Evolutionary conservation across 2,888 invertebrate species (phyloP).

Genomic region (Hydriomena furcata): DNA sequence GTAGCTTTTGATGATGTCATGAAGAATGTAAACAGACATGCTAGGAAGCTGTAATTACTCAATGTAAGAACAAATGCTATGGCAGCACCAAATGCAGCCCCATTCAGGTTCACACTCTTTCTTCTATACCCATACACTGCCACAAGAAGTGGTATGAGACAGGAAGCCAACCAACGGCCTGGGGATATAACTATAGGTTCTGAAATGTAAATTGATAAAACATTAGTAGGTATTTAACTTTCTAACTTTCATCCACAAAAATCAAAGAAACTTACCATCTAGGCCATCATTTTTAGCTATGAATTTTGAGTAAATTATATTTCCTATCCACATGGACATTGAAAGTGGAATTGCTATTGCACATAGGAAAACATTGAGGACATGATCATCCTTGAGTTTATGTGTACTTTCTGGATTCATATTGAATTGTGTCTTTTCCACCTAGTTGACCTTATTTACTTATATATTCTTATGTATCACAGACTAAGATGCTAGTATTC

Average conservation of each 20-base stretch:
- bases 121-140: conserved; percentile 87
- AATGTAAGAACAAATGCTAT: conserved; percentile 91
- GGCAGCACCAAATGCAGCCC: conserved; percentile 87
- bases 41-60: conserved; percentile 90
- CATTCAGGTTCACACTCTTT: conserved; percentile 87
- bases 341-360: conserved; percentile 89
- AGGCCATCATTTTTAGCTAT: conserved; percentile 73
- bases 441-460: background rate
- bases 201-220: conserved; percentile 50
- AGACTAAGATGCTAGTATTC: too few relatives aligned
- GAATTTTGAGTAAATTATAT: conserved; percentile 86
- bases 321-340: conserved; percentile 89
- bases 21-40: conserved; percentile 90
- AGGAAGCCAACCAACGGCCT: conserved; percentile 86
- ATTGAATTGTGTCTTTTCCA: background rate
- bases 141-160: conserved; percentile 86
- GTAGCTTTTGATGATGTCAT: conserved; percentile 91
- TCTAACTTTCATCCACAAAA: background rate
- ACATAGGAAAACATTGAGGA: conserved; percentile 85
- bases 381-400: conserved; percentile 58
- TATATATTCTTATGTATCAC: too few relatives aligned
- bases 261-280: conserved; percentile 70
- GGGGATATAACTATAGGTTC: conserved; percentile 85
- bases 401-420: conserved; percentile 31
- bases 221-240: background rate